Evolutionary conservation across 2,797 vertebrate genomes (phyloP), one percentile per base, ranked within the genome.

Genomic region (Hafferia zeledoni): DNA sequence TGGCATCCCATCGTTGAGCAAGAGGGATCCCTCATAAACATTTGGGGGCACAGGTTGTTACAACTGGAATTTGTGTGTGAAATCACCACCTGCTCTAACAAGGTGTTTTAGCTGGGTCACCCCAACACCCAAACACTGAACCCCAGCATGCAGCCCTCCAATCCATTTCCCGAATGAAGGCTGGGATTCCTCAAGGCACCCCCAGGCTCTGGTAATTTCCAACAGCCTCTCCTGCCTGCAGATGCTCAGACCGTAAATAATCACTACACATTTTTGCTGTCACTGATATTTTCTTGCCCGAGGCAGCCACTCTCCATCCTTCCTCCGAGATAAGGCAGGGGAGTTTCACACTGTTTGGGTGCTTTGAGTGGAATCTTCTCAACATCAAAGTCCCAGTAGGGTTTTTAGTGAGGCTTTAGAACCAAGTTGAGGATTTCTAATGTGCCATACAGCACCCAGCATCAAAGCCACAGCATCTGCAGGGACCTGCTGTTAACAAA

Each of bases 361-460:
- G 9, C 93, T 95, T 95, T 84, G 92, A 94, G 90, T 10, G 43
- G 79, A 83, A 94, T 83, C 94, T 95, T 92, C 95, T 83, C 94
- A 52, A 87, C 90, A 95, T 94, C 95, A 95, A 95, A 96, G 93
- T 83, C 93, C 84, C 95, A 75, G 89, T 11, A 68, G 93, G 90
- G 79, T 75, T 93, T 94, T 89, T 61, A 61, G 92, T 7, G 87
- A 91, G 71, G 60, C 75, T 92, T 93, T 18, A 52, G 90, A 89
- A 94, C 23, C 33, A 37, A 94, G 92, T 75, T 65, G 60, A 72
- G 89, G 93, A 35, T 75, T 93, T 95, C 85, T 75, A 71, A 91
- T 89, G 93, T 61, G 71, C 82, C 55, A 5, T 33, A 9, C 64
- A 50, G 52, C 89, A 68, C 41, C n/a, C 8, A 52, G 83, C 92